A percentile compares a stretch with the other conserved stretches of the same genome.
Conservation (phyloP, 2,797 vertebrate species). For the Platyrinchus mystaceus region DNA sequence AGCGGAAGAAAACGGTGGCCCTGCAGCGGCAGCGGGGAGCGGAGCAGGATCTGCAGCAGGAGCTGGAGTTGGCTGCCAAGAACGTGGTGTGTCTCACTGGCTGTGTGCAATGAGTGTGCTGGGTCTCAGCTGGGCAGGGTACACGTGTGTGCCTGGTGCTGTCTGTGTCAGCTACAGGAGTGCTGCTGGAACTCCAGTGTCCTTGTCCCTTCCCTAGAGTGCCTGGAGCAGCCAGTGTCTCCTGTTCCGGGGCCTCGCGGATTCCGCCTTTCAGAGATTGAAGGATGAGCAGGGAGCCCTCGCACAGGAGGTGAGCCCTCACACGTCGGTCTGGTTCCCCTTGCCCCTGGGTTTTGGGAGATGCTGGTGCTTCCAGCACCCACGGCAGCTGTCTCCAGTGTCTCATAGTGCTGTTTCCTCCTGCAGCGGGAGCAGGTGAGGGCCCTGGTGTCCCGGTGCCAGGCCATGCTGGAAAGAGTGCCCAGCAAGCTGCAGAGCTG, state of each 20-base stretch:
- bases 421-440: constrained; percentile 70
- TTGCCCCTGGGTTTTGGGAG: not conserved
- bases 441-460: constrained; percentile 71
- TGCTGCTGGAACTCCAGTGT: fast-evolving
- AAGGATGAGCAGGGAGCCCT: constrained; percentile 34
- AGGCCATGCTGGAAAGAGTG: constrained; percentile 63
- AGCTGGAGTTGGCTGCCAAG: constrained; percentile 61
- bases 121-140: not conserved
- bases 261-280: not conserved
- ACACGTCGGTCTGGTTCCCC: fast-evolving
- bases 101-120: fast-evolving
- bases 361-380: fast-evolving
- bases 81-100: constrained; percentile 63
- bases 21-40: constrained; percentile 72
- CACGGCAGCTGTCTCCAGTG: fast-evolving
- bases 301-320: constrained; percentile 12
- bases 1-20: constrained; percentile 64
- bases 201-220: constrained; percentile 15
- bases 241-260: not conserved
- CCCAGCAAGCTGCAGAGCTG: constrained; percentile 75
- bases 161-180: not conserved
- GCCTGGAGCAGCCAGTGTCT: constrained; percentile 37
- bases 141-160: fast-evolving
- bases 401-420: not conserved
- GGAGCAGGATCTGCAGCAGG: constrained; percentile 60